A percentile compares a stretch with the other conserved stretches of the same genome.
phyloP scores from a whole-genome alignment of 2,888 invertebrate species.

The Schrankia costaestrigalis region DNA sequence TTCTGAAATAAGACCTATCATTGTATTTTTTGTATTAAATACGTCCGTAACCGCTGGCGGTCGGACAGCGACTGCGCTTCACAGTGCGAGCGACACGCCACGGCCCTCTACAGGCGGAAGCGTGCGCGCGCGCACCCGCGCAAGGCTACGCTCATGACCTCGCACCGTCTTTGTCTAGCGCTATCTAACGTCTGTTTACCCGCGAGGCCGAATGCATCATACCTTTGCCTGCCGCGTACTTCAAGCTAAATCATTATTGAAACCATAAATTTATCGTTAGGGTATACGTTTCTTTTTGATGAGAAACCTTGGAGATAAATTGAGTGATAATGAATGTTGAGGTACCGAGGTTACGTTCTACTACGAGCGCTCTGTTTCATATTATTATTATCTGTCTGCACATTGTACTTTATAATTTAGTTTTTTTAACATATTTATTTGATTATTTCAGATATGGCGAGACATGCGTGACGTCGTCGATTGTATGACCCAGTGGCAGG shows the following conservation, averaged over 20 bases:
- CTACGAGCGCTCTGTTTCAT: slow-evolving; percentile 1
- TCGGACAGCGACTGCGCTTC: slow-evolving; percentile 46
- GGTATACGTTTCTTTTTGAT: slow-evolving; percentile 45
- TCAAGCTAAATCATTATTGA: slow-evolving; percentile 61
- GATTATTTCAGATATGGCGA: slow-evolving; percentile 61
- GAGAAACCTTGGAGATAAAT: slow-evolving; percentile 56
- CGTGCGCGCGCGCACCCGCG: slow-evolving; percentile 71
- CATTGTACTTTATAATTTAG: slow-evolving; percentile 19
- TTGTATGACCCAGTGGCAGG: slow-evolving; percentile 51
- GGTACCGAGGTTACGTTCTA: slow-evolving; percentile 28
- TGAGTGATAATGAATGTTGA: slow-evolving; percentile 42
- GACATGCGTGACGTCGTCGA: slow-evolving; percentile 54
- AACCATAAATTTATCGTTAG: slow-evolving; percentile 55
- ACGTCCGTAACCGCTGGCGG: slow-evolving; percentile 43
- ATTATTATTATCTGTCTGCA: background rate
- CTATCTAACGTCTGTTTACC: slow-evolving; percentile 77
- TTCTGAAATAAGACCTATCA: too few species aligned
- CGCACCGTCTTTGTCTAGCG: slow-evolving; percentile 79
- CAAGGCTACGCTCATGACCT: slow-evolving; percentile 80
- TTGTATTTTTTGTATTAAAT: background rate
- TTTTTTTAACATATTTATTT: slow-evolving; percentile 4
- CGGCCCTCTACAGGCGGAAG: slow-evolving; percentile 71
- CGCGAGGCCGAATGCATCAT: slow-evolving; percentile 79
- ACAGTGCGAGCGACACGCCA: slow-evolving; percentile 33
- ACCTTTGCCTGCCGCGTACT: slow-evolving; percentile 62